Base-by-base conservation (phyloP, 2,113 vertebrate genomes). In the Anser brachyrhynchus region DNA sequence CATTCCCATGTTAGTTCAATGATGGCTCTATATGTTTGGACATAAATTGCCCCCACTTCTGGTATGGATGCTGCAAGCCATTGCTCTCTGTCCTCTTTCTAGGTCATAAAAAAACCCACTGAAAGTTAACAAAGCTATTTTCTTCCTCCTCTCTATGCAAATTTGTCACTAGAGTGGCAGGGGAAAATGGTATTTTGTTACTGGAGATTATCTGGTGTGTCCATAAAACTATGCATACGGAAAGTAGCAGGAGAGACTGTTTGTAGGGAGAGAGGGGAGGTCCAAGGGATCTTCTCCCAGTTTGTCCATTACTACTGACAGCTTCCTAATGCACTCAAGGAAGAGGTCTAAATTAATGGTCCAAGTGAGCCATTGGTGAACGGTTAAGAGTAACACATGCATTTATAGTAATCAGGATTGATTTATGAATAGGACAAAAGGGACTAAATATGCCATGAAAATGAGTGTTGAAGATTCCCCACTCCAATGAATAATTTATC, bases 401-500 rank as follows among this genome's bases (percentile, higher is more conserved):
- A 57, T 95, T 89, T 93, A 82, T 95, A 90, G 74, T 79, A 95
- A 92, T 72, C 72, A 91, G 72, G 19, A 81, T 55, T 85, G 92
- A 87, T 84, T 92, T 94, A 92, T 93, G 83, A 87, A 79, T 72
- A 83, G 84, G 88, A 83, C 41, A 95, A 92, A 97, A 93, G 71
- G 59, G 76, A 95, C 82, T 95, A 91, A 89, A 95, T 91, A 93
- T 92, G 71, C 81, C 87, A 83, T 78, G 79, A 87, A 94, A 96
- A 94, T 92, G 70, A 54, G n/a, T 66, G 70, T 84, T 89, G 84
- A 41, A 87, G 74, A 51, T 46, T 75, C 23, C 3, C n/a, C 62
- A 65, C 54, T 37, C 46, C 2, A 7, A 83, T 95, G 87, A 96
- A 97, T 97, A 94, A 97, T 97, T 96, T 90, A 96, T 94, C 13